A percentile compares a stretch with the other conserved stretches of the same genome.
phyloP scores from a whole-genome alignment of 2,797 vertebrate species.

The Sebastes jordani region DNA sequence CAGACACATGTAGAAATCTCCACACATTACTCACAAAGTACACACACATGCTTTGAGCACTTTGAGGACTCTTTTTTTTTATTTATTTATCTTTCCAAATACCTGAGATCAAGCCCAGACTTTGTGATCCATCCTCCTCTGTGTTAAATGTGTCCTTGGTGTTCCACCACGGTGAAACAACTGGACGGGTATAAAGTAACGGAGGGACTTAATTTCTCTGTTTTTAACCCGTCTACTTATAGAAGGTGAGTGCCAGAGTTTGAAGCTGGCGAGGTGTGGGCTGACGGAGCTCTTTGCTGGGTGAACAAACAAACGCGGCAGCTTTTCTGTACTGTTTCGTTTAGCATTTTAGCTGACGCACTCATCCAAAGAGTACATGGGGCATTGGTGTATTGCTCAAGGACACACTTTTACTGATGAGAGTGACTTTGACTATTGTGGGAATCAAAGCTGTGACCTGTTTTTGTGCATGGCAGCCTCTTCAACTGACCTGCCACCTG shows the following conservation, averaged over 20 bases:
- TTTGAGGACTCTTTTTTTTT: background rate
- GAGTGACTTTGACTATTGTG: background rate
- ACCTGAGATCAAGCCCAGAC: slow-evolving; percentile 22
- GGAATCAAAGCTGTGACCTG: background rate
- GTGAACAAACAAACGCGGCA: background rate
- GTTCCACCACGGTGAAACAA: background rate
- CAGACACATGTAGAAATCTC: slow-evolving; percentile 33
- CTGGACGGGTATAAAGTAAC: background rate
- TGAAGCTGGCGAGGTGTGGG: background rate
- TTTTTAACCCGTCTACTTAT: background rate
- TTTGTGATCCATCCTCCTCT: slow-evolving; percentile 29
- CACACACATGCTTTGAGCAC: background rate
- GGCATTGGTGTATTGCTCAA: background rate
- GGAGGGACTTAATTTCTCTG: background rate
- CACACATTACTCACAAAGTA: background rate
- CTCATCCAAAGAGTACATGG: background rate
- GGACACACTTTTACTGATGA: background rate
- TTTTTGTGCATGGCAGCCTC: background rate
- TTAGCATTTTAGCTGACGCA: background rate
- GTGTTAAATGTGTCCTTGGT: slow-evolving; percentile 18
- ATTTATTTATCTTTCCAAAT: slow-evolving; percentile 15
- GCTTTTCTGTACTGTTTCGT: background rate
- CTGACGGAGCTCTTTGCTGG: background rate
- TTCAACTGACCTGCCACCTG: background rate
- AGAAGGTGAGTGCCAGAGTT: slow-evolving; percentile 2